phyloP scores from a whole-genome alignment of 2,888 invertebrate species.

The Rambutsinella grinnellia region DNA sequence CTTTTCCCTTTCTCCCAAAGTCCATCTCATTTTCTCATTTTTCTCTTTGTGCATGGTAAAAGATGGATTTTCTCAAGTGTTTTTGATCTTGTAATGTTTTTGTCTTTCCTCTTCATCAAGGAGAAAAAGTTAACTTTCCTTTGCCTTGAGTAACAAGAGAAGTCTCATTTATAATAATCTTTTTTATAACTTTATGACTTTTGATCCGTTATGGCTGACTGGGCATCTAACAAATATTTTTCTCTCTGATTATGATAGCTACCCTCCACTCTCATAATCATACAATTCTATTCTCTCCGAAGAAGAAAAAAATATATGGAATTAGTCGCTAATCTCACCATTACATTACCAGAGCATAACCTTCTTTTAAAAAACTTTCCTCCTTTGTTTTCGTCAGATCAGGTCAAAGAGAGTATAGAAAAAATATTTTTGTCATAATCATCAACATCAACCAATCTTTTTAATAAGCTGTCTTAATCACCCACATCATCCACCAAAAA shows the following conservation, averaged over 20 bases:
- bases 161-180: background rate
- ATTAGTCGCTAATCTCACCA: slow-evolving; percentile 47
- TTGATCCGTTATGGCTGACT: slow-evolving; percentile 44
- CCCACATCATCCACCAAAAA: background rate
- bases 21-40: background rate
- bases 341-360: slow-evolving; percentile 21
- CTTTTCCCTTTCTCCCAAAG: slow-evolving; percentile 9
- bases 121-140: slow-evolving; percentile 32
- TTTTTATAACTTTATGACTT: slow-evolving; percentile 36
- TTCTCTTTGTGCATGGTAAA: background rate
- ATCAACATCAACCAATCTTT: slow-evolving; percentile 17
- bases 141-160: background rate
- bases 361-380: slow-evolving; percentile 15
- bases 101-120: slow-evolving; percentile 15
- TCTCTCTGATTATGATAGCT: slow-evolving; percentile 18
- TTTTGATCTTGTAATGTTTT: slow-evolving; percentile 48
- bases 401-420: slow-evolving; percentile 20
- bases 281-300: too few relatives aligned
- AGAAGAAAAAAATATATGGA: background rate
- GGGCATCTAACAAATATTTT: background rate
- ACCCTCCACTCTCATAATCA: slow-evolving; percentile 14
- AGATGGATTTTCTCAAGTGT: slow-evolving; percentile 41
- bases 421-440: slow-evolving; percentile 4
- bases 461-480: slow-evolving; percentile 51
- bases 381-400: slow-evolving; percentile 42